Evolutionary conservation across 2,888 invertebrate species (phyloP), one percentile per base, ranked within the genome.

Genomic region (Ypsolopha scabrella): DNA sequence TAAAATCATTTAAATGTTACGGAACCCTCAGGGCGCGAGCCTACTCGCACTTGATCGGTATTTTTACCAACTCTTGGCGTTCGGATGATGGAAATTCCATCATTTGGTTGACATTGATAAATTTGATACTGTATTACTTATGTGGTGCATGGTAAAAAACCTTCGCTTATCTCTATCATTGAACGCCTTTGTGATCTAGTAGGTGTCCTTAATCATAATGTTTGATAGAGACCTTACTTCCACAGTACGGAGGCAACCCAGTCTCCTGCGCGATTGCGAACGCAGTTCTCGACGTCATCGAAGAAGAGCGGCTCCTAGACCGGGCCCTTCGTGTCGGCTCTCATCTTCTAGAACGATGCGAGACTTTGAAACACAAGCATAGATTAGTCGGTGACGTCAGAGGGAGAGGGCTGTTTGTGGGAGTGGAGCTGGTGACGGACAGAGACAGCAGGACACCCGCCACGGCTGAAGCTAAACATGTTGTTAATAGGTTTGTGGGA

Each of bases 191-290:
- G n/a, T n/a, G n/a, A n/a, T n/a, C n/a, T n/a, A n/a, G n/a, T n/a
- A n/a, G 24, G 24, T 24, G 4, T 24, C 24, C 24, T 24, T 24
- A 24, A 24, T 3, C 24, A 24, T 24, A 2, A 24, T 24, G 24
- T 4, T 24, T 24, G 24, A 24, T 4, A 2, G 4, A 24, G 24
- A 4, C 10, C 3, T 13, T 13, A 13, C 36, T 6, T 37, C 37
- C 13, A 9, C 78, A 97, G 96, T 99, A 96, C 70, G 99, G 99
- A 9, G 99, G 99, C 8, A 99, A 99, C 86, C 98, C 99, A 9
- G 99, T 99, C 0, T 98, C 98, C 0, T 98, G 98, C 72, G 98
- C 98, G 0, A 94, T 98, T 48, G 97, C 96, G 0, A 94, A 95
- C 69, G 96, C 98, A 3, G 99, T 99, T 0, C 90, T 99, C 70